These are phyloP conservation scores for Pyrocoelia pectoralis DNA, from an alignment of 2,888 invertebrate genomes.

Conservation along the genomic window DNA sequence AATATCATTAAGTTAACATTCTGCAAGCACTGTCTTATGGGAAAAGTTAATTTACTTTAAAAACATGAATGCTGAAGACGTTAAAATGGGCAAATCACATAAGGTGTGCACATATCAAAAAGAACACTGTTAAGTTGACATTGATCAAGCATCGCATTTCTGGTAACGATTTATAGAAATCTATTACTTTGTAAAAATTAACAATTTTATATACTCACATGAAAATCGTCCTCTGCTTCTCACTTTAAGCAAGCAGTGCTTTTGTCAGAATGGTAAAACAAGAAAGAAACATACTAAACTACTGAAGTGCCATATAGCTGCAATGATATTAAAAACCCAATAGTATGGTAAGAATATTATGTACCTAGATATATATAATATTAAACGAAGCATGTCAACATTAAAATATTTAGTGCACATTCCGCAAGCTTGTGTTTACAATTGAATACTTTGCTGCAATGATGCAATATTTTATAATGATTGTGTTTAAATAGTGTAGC, in stretches of 20 bases:
- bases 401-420: conserved; percentile 12
- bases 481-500: conserved; percentile 6
- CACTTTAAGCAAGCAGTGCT: conserved; percentile 11
- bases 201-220: conserved; percentile 6
- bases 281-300: conserved; percentile 14
- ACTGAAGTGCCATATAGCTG: conserved; percentile 4
- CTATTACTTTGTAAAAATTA: too few species aligned
- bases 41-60: too few species aligned
- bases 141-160: too few species aligned
- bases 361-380: not conserved
- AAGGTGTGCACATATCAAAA: too few species aligned
- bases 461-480: conserved; percentile 9
- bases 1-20: too few species aligned
- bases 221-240: not conserved
- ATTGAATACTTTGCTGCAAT: conserved; percentile 1
- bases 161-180: too few species aligned
- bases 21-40: too few species aligned
- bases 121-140: too few species aligned
- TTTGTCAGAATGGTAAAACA: conserved; percentile 13
- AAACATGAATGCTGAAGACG: too few species aligned
- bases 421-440: conserved; percentile 10
- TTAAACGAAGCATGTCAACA: conserved; percentile 4
- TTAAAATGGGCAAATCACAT: too few species aligned
- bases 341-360: conserved; percentile 1
- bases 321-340: conserved; percentile 2